phyloP scores from a whole-genome alignment of 2,797 vertebrate genomes.

The Cossypha niveicapilla region DNA sequence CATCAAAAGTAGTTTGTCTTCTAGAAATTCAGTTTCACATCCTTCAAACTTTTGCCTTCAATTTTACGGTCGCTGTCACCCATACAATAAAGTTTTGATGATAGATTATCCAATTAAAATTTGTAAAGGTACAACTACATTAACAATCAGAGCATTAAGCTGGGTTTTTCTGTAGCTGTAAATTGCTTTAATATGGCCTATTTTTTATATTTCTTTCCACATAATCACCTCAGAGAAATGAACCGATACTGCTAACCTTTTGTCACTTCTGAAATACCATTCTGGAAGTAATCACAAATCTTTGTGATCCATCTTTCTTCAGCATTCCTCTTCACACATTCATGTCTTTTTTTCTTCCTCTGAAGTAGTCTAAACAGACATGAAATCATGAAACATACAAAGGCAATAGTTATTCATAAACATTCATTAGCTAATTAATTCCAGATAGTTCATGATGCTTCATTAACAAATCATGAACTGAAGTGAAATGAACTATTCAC shows the following conservation, averaged over 20 bases:
- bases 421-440: slow-evolving; percentile 59
- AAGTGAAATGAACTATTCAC: slow-evolving; percentile 59
- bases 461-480: slow-evolving; percentile 18
- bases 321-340: not conserved
- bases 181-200: not conserved
- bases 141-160: not conserved
- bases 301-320: not conserved
- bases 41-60: not conserved
- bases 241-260: not conserved
- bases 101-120: not conserved
- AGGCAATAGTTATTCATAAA: slow-evolving; percentile 41
- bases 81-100: not conserved
- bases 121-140: not conserved
- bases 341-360: not conserved
- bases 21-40: not conserved
- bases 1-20: not conserved
- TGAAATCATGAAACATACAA: slow-evolving; percentile 25
- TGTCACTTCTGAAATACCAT: not conserved
- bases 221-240: not conserved
- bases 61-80: not conserved
- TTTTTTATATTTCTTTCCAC: not conserved
- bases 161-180: not conserved
- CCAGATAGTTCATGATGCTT: slow-evolving; percentile 40
- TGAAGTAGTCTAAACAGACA: not conserved
- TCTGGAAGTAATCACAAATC: not conserved